Percentiles rank a stretch among this genome's conserved stretches.
Evolutionary conservation across 2,797 vertebrate genomes (phyloP).

Genomic region (Gallinago stenura): DNA sequence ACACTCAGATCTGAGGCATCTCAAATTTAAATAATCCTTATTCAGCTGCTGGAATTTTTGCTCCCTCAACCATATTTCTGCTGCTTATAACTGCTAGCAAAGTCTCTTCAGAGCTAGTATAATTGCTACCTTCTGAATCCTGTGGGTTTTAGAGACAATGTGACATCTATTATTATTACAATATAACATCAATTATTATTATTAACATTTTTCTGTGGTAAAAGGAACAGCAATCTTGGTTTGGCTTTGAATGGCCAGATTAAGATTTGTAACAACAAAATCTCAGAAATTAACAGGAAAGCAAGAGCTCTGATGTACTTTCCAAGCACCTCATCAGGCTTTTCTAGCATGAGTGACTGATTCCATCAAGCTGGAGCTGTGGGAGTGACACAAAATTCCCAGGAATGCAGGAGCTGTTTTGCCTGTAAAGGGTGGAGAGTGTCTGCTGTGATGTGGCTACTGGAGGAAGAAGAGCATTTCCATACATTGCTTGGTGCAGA

Average conservation of each 20-base stretch:
- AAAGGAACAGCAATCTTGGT: background rate
- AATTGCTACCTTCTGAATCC: background rate
- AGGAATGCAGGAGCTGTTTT: background rate
- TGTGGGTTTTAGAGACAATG: background rate
- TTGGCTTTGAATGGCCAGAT: background rate
- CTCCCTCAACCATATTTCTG: background rate
- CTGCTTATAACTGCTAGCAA: background rate
- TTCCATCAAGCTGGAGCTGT: background rate
- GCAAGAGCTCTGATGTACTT: background rate
- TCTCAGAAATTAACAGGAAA: background rate
- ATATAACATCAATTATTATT: background rate
- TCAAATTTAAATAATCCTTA: constrained; percentile 22
- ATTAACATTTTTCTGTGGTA: background rate
- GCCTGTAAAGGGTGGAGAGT: background rate
- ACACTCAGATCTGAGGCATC: background rate
- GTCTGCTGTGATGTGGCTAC: background rate
- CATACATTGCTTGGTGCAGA: background rate
- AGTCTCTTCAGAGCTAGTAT: background rate
- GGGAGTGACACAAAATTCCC: background rate
- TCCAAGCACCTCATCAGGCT: background rate
- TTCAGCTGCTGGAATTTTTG: background rate
- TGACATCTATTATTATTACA: background rate
- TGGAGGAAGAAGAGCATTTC: background rate
- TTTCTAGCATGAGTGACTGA: background rate
- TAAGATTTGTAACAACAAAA: background rate